Evolutionary conservation across 2,113 vertebrate species (phyloP).

Genomic region (Theropithecus gelada): DNA sequence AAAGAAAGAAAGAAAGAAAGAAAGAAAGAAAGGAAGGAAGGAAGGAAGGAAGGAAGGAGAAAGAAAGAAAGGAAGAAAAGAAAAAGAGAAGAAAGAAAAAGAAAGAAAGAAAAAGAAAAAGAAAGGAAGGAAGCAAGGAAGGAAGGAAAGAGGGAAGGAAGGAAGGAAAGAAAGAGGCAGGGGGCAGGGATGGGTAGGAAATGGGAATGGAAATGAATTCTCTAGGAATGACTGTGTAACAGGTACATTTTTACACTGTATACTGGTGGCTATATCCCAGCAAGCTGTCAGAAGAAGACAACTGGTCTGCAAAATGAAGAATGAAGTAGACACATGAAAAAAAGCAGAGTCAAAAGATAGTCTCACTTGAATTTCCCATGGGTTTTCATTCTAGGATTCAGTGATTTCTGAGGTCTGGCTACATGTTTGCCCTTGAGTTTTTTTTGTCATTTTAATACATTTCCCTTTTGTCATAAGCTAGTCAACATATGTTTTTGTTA

Average conservation of each 20-base stretch:
- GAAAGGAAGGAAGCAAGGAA: rapidly evolving
- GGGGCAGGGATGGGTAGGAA: neutral
- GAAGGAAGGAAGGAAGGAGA: no score
- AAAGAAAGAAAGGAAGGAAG: neutral
- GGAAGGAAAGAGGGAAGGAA: rapidly evolving
- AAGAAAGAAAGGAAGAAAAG: no score
- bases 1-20: rapidly evolving
- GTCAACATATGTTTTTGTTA: neutral
- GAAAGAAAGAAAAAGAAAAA: rapidly evolving
- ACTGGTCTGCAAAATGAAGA: neutral
- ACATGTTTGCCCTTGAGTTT: neutral
- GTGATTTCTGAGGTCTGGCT: neutral
- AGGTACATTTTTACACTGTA: neutral
- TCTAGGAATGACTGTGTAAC: neutral
- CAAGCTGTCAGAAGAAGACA: neutral
- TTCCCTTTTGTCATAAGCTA: neutral
- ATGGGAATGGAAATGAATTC: neutral
- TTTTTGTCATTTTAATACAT: neutral
- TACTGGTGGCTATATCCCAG: no score
- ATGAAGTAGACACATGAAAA: neutral
- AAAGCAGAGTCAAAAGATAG: neutral
- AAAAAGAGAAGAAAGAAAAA: neutral
- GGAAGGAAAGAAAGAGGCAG: no score
- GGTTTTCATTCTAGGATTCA: neutral
- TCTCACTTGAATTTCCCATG: neutral